Evolutionary conservation across 1,140 invertebrate species (phyloP).

Genomic region (Leptestheria dahalacensis): DNA sequence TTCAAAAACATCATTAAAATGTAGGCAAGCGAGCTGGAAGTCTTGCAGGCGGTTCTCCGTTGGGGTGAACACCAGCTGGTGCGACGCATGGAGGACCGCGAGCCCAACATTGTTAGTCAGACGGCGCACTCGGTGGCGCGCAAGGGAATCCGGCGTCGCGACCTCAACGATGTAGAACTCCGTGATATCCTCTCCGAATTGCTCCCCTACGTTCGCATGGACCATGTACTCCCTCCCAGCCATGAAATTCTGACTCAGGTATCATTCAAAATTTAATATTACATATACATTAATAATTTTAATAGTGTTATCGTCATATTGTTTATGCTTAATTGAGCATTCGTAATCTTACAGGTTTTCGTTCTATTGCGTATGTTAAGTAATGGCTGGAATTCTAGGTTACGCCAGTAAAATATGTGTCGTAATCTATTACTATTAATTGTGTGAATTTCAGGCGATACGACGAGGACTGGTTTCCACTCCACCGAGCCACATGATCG

Average conservation of each 20-base stretch:
- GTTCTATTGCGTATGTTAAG: slow-evolving; percentile 30
- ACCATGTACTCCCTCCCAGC: slow-evolving; percentile 74
- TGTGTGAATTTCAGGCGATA: slow-evolving; percentile 36
- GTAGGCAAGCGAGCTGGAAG: slow-evolving; percentile 67
- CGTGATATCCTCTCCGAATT: slow-evolving; percentile 72
- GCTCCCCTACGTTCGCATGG: slow-evolving; percentile 63
- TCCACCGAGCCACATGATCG: slow-evolving; percentile 74
- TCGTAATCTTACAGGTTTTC: too few species aligned
- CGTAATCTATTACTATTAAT: too few species aligned
- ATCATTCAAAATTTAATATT: too few species aligned
- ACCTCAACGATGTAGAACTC: slow-evolving; percentile 70
- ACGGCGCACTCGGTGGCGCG: slow-evolving; percentile 77
- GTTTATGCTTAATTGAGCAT: too few species aligned
- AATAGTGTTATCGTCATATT: too few species aligned
- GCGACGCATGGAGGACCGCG: slow-evolving; percentile 66
- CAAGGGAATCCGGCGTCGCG: slow-evolving; percentile 68
- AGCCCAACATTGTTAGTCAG: slow-evolving; percentile 80
- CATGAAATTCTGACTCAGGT: slow-evolving; percentile 57
- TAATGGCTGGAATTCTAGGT: too few species aligned
- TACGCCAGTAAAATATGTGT: too few species aligned
- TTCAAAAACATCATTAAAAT: slow-evolving; percentile 12
- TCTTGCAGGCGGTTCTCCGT: slow-evolving; percentile 68
- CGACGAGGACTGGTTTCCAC: slow-evolving; percentile 69
- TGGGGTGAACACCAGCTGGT: slow-evolving; percentile 80
- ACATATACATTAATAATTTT: too few species aligned